Base-by-base conservation (phyloP, 2,797 vertebrate genomes). In the Sebastolobus alascanus region DNA sequence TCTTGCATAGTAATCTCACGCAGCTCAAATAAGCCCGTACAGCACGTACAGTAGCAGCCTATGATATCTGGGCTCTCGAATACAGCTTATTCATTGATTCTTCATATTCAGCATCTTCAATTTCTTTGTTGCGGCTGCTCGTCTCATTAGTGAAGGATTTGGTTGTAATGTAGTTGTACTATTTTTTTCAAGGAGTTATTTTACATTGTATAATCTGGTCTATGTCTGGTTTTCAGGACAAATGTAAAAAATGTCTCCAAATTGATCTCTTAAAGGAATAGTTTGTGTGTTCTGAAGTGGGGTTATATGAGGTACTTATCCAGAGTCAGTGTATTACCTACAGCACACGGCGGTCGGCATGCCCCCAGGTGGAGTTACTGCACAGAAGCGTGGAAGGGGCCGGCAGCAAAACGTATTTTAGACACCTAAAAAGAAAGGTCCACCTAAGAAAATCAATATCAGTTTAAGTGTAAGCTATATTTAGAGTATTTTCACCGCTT, bases 1-100 rank as follows among this genome's bases (percentile, higher is more conserved):
- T 82, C 82, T 68, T 78, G 86, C 79, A 89, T 81, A 83, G 84
- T 86, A 81, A 91, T 87, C 71, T 87, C 50, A 40, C 58, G 67
- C 75, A 59, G 75, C 83, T 84, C 85, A 72, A 79, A 86, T 77
- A 75, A 84, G 56, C 68, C 50, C 46, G 78, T 80, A 59, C 63
- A 83, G 59, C 73, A 72, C 33, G 64, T 84, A 77, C 64, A 88
- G 87, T 71, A 56, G 77, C 73, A 64, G 33, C 7, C 80, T 89
- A 35, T 85, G 82, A 90, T 86, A 84, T 84, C 77, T 68, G 73
- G 64, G 68, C 68, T 77, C 55, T 65, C n/a, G 8, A 38, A 75
- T 78, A 3, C 68, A 84, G 59, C 61, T 55, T 22, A 72, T 82
- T 80, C 68, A 78, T 69, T 91, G 76, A 84, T 84, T 85, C 84